Percentiles rank a stretch among this genome's conserved stretches.
Evolutionary conservation across 2,888 invertebrate species (phyloP).

Genomic region (Yponomeuta malinellus): DNA sequence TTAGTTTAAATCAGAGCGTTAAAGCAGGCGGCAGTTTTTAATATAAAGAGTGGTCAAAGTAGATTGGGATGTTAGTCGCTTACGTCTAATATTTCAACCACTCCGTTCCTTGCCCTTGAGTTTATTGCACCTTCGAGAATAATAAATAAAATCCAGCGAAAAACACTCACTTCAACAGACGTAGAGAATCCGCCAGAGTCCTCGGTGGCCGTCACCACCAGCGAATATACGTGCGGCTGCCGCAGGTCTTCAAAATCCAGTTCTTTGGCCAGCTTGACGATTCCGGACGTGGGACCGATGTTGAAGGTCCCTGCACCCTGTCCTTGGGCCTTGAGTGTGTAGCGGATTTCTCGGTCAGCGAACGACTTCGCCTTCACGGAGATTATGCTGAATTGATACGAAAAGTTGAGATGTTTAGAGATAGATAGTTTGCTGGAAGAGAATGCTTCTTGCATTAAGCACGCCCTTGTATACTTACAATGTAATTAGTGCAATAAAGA

Average conservation of each 20-base stretch:
- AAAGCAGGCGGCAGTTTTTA: too few relatives aligned
- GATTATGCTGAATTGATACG: constrained; percentile 84
- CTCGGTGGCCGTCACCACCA: constrained; percentile 96
- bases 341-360: constrained; percentile 96
- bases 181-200: constrained; percentile 98
- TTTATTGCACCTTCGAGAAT: background rate
- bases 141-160: too few relatives aligned
- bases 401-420: constrained; percentile 13
- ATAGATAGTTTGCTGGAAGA: too few relatives aligned
- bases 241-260: constrained; percentile 97
- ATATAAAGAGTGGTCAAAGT: too few relatives aligned
- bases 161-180: constrained; percentile 85
- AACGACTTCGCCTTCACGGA: constrained; percentile 98
- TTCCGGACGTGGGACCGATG: constrained; percentile 94
- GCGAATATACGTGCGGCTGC: constrained; percentile 94
- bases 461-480: too few relatives aligned
- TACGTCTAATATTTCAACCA: too few relatives aligned
- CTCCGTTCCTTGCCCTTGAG: background rate
- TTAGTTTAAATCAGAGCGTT: too few relatives aligned
- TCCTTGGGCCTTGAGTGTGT: constrained; percentile 94
- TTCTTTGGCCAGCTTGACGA: constrained; percentile 96
- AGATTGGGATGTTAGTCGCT: too few relatives aligned
- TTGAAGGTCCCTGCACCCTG: constrained; percentile 97
- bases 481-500: too few relatives aligned
- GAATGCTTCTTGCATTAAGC: too few relatives aligned